Evolutionary conservation across 2,888 invertebrate species (phyloP).

Genomic region (Charanyca ferruginea): DNA sequence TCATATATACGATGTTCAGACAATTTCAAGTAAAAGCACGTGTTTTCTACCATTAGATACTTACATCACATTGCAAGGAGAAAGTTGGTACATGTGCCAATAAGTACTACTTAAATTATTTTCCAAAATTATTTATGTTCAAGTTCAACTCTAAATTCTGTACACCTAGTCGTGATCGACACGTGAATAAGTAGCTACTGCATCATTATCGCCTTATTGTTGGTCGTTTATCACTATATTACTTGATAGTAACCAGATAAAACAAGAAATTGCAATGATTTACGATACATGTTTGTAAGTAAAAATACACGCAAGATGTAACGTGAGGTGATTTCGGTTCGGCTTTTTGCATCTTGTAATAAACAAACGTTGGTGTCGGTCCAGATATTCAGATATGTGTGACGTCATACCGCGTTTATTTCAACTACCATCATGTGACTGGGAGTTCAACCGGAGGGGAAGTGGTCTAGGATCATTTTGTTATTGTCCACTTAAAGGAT

Average conservation of each 20-base stretch:
- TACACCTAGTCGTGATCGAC: conserved; percentile 55
- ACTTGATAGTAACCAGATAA: conserved; percentile 52
- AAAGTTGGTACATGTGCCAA: conserved; percentile 57
- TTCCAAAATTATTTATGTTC: conserved; percentile 68
- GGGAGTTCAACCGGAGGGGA: conserved; percentile 52
- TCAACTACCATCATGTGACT: conserved; percentile 67
- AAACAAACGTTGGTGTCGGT: conserved; percentile 61
- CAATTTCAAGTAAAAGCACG: conserved; percentile 20
- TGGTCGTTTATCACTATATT: conserved; percentile 50
- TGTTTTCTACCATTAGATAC: conserved; percentile 18
- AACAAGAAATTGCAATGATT: conserved; percentile 43
- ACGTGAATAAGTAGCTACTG: conserved; percentile 46
- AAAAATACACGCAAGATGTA: conserved; percentile 36
- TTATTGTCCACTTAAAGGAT: conserved; percentile 64
- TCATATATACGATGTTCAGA: not conserved
- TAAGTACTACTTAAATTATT: conserved; percentile 62
- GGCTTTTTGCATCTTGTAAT: conserved; percentile 55
- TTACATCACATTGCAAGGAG: conserved; percentile 54
- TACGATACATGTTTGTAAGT: conserved; percentile 28
- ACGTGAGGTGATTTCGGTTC: conserved; percentile 37
- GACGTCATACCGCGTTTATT: conserved; percentile 58
- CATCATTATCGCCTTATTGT: conserved; percentile 48
- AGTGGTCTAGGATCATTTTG: conserved; percentile 63
- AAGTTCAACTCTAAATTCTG: conserved; percentile 76
- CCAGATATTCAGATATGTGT: conserved; percentile 52